Evolutionary conservation across 2,113 vertebrate species (phyloP).

Genomic region (Hemicordylus capensis): DNA sequence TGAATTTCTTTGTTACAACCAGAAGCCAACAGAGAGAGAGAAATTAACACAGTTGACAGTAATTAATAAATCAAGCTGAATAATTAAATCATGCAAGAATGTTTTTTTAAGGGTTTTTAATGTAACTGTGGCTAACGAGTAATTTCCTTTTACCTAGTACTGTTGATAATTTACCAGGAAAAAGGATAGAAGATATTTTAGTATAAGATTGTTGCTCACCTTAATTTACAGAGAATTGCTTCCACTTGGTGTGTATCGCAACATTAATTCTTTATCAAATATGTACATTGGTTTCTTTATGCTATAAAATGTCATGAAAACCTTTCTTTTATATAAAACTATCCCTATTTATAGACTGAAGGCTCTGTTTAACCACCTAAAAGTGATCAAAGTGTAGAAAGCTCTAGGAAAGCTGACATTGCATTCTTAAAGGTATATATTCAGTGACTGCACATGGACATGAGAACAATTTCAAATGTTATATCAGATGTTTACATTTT

Average conservation of each 20-base stretch:
- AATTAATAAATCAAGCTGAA: too few species aligned
- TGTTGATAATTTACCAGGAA: not conserved
- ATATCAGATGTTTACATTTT: slow-evolving; percentile 60
- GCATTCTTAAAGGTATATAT: slow-evolving; percentile 53
- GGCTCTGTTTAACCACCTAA: slow-evolving; percentile 47
- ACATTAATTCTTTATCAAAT: slow-evolving; percentile 5
- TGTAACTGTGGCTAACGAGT: not conserved
- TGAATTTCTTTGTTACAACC: too few species aligned
- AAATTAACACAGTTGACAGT: too few species aligned
- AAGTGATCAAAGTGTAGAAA: slow-evolving; percentile 1
- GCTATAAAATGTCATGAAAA: slow-evolving; percentile 34
- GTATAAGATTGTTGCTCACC: not conserved
- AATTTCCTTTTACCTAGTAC: not conserved
- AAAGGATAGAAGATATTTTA: not conserved
- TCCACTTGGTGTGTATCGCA: not conserved
- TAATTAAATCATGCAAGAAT: not conserved
- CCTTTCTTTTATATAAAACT: slow-evolving; percentile 45
- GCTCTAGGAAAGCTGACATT: slow-evolving; percentile 31
- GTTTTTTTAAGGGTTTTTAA: not conserved
- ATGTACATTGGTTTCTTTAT: slow-evolving; percentile 43
- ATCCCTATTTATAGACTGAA: slow-evolving; percentile 50
- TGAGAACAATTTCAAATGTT: slow-evolving; percentile 52
- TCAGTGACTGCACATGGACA: slow-evolving; percentile 44
- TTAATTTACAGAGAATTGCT: not conserved
- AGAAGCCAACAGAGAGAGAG: too few species aligned